phyloP scores from a whole-genome alignment of 2,797 vertebrate species.

The Epinephelus coioides region DNA sequence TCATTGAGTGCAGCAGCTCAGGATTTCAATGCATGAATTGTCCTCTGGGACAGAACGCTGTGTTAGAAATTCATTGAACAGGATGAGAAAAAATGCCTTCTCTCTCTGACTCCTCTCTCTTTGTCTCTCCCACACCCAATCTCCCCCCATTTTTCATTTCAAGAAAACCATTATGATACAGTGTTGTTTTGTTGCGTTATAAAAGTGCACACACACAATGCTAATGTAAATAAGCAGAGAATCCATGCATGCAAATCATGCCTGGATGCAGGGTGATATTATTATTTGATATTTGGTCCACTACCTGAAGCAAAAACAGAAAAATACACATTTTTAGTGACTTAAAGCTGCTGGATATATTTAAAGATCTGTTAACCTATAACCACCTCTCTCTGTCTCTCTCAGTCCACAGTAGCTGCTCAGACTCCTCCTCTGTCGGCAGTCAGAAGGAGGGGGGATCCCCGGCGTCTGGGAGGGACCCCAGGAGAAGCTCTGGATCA shows the following conservation, averaged over 20 bases:
- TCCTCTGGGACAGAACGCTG: constrained; percentile 61
- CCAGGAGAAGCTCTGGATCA: constrained; percentile 77
- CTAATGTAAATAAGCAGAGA: not conserved
- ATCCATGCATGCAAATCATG: constrained; percentile 13
- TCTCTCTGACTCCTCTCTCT: constrained; percentile 55
- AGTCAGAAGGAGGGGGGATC: constrained; percentile 88
- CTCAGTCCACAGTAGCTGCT: constrained; percentile 88
- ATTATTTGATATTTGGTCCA: not conserved
- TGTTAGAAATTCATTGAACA: constrained; percentile 72
- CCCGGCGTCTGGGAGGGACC: constrained; percentile 82
- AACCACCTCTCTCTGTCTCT: constrained; percentile 2
- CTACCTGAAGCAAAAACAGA: not conserved
- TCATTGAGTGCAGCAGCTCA: constrained; percentile 64
- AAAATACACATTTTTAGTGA: not conserved
- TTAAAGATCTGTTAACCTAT: not conserved
- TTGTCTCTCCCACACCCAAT: constrained; percentile 30
- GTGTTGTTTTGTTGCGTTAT: not conserved
- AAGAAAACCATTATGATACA: constrained; percentile 5
- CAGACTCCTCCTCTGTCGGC: constrained; percentile 88
- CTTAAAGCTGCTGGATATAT: not conserved
- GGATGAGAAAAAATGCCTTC: constrained; percentile 53
- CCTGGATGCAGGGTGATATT: not conserved
- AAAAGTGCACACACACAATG: not conserved
- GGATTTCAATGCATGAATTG: constrained; percentile 67
- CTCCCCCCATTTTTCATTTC: constrained; percentile 15